Evolutionary conservation across 1,140 invertebrate genomes (phyloP), one percentile per base, ranked within the genome.

Genomic region (Cherax destructor): DNA sequence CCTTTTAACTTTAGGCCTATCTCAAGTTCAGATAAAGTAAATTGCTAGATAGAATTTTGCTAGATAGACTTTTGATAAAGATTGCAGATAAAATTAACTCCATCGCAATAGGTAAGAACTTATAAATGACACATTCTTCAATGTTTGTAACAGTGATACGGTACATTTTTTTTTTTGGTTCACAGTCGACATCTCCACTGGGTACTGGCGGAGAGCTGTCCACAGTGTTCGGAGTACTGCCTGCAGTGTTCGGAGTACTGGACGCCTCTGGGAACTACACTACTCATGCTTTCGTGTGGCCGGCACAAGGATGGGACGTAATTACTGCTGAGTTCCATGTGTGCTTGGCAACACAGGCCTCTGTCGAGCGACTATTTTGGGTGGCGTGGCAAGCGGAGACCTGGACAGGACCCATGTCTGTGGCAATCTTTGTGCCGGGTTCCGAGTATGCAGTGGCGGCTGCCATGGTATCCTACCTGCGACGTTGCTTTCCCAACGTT

Each of bases 371-470:
- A 0, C 69, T 89, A 4, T 83, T 83, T 69, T 89, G 87, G 87
- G 61, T 89, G 49, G 87, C 87, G n/a, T 56, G 50, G 61, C 87
- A 89, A 49, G 65, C 87, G 0, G n/a, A 59, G 30, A 56, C 65
- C 24, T 89, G 87, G 87, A 74, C 61, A 3, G 87, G 87, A 18
- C 87, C 87, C 18, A 30, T 89, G 61, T 89, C 87, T 1, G 87
- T 89, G 18, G 49, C 87, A 7, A 50, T 89, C n/a, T 89, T 83
- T 21, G 87, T 47, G 0, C 65, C 87, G 0, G 87, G 80, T 1
- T 30, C 61, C 6, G 87, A 89, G 18, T 89, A 83, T 50, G 79
- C 79, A 6, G 79, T 89, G 47, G 87, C 87, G 6, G 79, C 87
- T 13, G 79, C 65, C n/a, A 89, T 89, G 87, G 72, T 89, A 13